A percentile compares a stretch with the other conserved stretches of the same genome.
phyloP scores from a whole-genome alignment of 2,113 vertebrate genomes.

The Microcebus ravelobensis region DNA sequence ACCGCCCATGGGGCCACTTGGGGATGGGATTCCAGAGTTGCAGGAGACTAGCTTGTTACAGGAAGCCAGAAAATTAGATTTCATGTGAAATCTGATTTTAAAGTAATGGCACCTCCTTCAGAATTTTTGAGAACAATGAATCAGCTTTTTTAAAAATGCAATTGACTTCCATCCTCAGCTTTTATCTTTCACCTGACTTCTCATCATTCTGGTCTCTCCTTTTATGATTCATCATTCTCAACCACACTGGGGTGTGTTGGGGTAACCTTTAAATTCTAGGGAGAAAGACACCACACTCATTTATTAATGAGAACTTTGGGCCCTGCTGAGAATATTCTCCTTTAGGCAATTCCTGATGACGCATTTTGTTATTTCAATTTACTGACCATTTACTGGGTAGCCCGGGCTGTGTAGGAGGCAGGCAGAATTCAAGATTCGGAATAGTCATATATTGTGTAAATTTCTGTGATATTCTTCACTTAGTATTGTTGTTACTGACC shows the following conservation, averaged over 20 bases:
- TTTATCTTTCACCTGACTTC: neutral
- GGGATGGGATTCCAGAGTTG: neutral
- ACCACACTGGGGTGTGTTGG: neutral
- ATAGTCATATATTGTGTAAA: neutral
- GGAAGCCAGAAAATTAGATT: neutral
- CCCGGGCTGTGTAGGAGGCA: neutral
- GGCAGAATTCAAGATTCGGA: neutral
- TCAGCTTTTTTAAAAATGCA: neutral
- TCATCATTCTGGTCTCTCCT: neutral
- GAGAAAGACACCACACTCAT: neutral
- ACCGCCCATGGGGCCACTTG: neutral
- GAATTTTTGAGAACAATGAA: neutral
- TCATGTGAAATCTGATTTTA: constrained; percentile 4
- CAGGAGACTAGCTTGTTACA: neutral
- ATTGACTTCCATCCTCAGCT: neutral
- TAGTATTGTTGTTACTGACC: no score
- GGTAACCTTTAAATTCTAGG: neutral
- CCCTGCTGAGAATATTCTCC: neutral
- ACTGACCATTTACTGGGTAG: neutral
- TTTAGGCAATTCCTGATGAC: neutral
- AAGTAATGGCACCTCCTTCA: neutral
- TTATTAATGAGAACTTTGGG: neutral
- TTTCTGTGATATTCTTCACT: no score
- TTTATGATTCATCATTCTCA: neutral
- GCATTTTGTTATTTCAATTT: neutral